Evolutionary conservation across 2,888 invertebrate genomes (phyloP).

Genomic region (Lepidochrysops patricia): DNA sequence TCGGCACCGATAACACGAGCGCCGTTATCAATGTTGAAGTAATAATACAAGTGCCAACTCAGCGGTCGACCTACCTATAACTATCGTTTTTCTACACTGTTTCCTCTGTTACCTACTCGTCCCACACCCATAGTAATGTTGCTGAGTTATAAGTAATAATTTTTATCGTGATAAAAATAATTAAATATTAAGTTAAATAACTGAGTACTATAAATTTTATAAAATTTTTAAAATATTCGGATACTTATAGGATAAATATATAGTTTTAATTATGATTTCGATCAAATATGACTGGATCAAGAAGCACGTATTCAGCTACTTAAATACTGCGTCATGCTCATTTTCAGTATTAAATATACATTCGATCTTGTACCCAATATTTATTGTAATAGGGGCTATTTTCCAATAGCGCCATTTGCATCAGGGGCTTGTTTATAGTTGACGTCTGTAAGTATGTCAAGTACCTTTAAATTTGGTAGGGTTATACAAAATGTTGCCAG

Average conservation of each 20-base stretch:
- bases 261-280: conserved; percentile 23
- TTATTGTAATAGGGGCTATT: background rate
- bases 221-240: conserved; percentile 11
- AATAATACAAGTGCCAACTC: conserved; percentile 68
- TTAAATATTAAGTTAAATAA: conserved; percentile 9
- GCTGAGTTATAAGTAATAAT: conserved; percentile 30
- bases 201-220: background rate
- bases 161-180: conserved; percentile 17
- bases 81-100: conserved; percentile 62
- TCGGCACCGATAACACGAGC: conserved; percentile 49
- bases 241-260: conserved; percentile 13
- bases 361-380: background rate
- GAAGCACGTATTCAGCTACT: conserved; percentile 15
- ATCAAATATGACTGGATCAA: conserved; percentile 33
- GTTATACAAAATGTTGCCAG: conserved; percentile 49
- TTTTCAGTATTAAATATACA: conserved; percentile 6
- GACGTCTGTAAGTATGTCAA: conserved; percentile 1
- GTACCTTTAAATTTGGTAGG: conserved; percentile 26
- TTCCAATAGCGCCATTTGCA: accelerated
- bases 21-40: conserved; percentile 55
- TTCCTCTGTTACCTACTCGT: conserved; percentile 42
- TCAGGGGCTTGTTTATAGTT: conserved; percentile 12
- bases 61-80: conserved; percentile 69
- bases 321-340: background rate
- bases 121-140: conserved; percentile 64